Base-by-base conservation (phyloP, 2,888 invertebrate species). In the Coenonympha arcania region DNA sequence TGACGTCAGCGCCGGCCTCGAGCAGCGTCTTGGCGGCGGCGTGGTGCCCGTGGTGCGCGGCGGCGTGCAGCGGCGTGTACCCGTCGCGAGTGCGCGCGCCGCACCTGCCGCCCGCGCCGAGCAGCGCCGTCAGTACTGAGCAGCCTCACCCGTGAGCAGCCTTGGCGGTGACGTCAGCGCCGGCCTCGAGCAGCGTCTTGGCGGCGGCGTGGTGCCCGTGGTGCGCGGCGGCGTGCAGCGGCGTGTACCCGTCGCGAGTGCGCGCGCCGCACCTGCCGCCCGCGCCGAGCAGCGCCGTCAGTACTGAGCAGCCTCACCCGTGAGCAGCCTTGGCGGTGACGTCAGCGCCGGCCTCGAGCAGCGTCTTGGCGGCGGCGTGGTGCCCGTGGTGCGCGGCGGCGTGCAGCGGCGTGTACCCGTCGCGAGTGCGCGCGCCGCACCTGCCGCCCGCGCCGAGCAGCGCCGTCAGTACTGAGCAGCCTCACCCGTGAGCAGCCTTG, bases 131-230 rank as follows among this genome's bases (percentile, higher is more conserved):
- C n/a, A n/a, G n/a, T n/a, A n/a, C n/a, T n/a, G n/a, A n/a, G n/a
- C n/a, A n/a, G n/a, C 20, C 26, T 46, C 56, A 82, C 84, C 95
- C 95, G 50, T 92, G 90, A 6, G 89, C 88, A 0, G 94, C 94
- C 34, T 87, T 88, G 3, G 92, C 91, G 58, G 94, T 92, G 43
- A 98, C 95, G 63, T 94, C 92, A 0, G 98, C 98, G 49, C 93
- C 92, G 54, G 95, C 93, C 57, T 95, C 95, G 39, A 99, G 87
- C 47, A 99, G 88, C 73, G 95, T 93, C 51, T 93, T 90, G 9
- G 98, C 95, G 89, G 97, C 95, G 55, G 94, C 94, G 46, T 94
- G 90, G 82, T 97, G 98, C 0, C 98, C 99, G 79, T 98, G 97
- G 74, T 99, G 99, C 46, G 96, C 95, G 4, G 99, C 98, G 6